phyloP scores from a whole-genome alignment of 2,113 vertebrate genomes.

The Eonycteris spelaea region DNA sequence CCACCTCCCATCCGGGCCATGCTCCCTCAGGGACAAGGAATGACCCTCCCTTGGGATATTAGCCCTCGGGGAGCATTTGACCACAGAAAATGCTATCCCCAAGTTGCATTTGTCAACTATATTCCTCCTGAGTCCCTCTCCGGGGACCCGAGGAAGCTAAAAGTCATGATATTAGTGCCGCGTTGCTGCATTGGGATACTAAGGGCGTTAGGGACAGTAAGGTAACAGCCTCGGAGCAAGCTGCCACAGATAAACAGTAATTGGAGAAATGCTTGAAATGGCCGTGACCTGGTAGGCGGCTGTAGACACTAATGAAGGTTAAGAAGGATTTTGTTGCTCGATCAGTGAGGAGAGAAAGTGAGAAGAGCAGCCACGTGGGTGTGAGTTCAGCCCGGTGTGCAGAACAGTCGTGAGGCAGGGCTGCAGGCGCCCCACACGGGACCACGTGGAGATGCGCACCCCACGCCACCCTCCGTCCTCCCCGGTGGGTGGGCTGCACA shows the following conservation, averaged over 20 bases:
- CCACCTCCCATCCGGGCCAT: not conserved
- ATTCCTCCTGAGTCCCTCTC: not conserved
- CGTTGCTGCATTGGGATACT: not conserved
- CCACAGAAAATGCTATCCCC: accelerated
- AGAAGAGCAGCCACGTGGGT: not conserved
- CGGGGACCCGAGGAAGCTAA: not conserved
- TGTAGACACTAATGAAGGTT: not conserved
- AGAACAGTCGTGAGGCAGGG: accelerated
- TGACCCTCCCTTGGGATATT: not conserved
- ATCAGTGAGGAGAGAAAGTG: not conserved
- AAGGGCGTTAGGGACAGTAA: not conserved
- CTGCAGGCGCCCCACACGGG: accelerated
- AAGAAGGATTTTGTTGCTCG: not conserved
- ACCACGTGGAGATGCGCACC: accelerated
- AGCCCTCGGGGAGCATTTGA: not conserved
- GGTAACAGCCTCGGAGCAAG: not conserved
- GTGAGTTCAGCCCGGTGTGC: not conserved
- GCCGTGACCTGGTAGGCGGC: not conserved
- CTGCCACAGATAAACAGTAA: not conserved
- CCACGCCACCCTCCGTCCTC: accelerated
- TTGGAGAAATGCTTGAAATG: not conserved
- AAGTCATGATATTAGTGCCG: not conserved
- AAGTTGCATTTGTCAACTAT: not conserved
- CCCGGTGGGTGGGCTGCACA: not conserved
- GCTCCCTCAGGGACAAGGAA: not conserved